Conservation (phyloP, 1,140 invertebrate genomes). For the Drosophila triauraria region DNA sequence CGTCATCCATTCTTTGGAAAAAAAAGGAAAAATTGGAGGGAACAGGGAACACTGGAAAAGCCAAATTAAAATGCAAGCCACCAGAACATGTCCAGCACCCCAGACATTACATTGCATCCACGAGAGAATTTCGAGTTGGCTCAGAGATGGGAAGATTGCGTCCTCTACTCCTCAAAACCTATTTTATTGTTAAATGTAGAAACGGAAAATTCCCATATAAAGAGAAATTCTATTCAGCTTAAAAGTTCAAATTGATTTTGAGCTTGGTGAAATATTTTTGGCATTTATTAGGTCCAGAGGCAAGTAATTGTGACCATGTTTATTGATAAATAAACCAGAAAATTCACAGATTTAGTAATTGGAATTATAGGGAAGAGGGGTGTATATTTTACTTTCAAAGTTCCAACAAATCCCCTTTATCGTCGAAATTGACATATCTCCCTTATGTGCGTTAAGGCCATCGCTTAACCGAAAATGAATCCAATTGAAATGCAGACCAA, state of each 20-base stretch:
- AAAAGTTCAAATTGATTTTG: too few relatives aligned
- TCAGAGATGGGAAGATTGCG: conserved; percentile 4
- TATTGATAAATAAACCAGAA: neutral
- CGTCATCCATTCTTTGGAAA: conserved; percentile 41
- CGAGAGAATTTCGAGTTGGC: neutral
- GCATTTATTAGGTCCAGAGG: neutral
- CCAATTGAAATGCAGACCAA: conserved; percentile 16
- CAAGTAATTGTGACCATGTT: neutral
- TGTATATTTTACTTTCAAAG: too few relatives aligned
- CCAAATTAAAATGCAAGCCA: conserved; percentile 63
- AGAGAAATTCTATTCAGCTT: too few relatives aligned
- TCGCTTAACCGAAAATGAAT: neutral
- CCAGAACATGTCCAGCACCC: conserved; percentile 19
- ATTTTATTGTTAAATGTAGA: conserved; percentile 12
- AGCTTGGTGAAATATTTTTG: neutral
- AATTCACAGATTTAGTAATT: too few relatives aligned
- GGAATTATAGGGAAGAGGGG: too few relatives aligned
- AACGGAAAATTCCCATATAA: neutral
- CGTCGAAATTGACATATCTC: too few relatives aligned
- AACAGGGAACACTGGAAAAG: neutral
- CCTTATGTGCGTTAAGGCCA: too few relatives aligned
- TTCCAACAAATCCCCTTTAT: too few relatives aligned
- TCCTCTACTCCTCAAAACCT: neutral
- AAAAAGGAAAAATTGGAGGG: neutral
- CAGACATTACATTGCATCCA: neutral